Evolutionary conservation across 2,113 vertebrate genomes (phyloP), one percentile per base, ranked within the genome.

Genomic region (Sminthopsis crassicaudata): DNA sequence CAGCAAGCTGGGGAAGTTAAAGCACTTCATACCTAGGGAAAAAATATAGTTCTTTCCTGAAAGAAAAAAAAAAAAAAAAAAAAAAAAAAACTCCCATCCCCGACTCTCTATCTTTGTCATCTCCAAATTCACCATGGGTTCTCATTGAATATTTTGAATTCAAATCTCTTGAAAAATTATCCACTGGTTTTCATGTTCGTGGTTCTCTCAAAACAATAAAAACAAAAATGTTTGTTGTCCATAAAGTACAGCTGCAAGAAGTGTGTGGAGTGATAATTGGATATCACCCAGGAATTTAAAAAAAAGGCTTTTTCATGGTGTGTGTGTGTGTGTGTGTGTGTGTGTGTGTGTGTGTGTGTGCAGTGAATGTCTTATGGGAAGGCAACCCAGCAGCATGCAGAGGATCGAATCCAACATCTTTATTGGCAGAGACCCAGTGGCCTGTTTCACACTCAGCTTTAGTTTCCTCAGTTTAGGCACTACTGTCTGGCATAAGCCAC

Each of bases 161-260:
- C 93, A 96, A 46, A 23, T 92, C 84, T 96, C 84, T 93, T 24
- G 92, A 93, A 94, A 46, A 25, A 53, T 94, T 91, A 97, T 95
- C 92, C 25, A 93, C 89, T 96, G 97, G 92, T 97, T 97, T 95
- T 94, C 95, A 30, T 92, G 93, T 94, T 84, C 92, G 94, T 67
- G 57, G 42, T 92, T 96, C 96, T 98, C 89, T 53, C 92, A 42
- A 97, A 98, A 98, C 95, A 98, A 96, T 95, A 90, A 95, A 95
- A 94, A 93, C 90, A 95, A 97, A 97, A 97, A 97, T 97, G 97
- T 98, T 97, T 97, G 94, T 98, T 96, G 96, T 97, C 97, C 96
- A 53, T 89, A 76, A 97, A 96, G 92, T 89, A 94, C 91, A 97
- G 94, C 98, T 97, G 98, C 88, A 95, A 96, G 97, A 95, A 98